A percentile compares a stretch with the other conserved stretches of the same genome.
Evolutionary conservation across 2,888 invertebrate genomes (phyloP).

Genomic region (Melieria picta): DNA sequence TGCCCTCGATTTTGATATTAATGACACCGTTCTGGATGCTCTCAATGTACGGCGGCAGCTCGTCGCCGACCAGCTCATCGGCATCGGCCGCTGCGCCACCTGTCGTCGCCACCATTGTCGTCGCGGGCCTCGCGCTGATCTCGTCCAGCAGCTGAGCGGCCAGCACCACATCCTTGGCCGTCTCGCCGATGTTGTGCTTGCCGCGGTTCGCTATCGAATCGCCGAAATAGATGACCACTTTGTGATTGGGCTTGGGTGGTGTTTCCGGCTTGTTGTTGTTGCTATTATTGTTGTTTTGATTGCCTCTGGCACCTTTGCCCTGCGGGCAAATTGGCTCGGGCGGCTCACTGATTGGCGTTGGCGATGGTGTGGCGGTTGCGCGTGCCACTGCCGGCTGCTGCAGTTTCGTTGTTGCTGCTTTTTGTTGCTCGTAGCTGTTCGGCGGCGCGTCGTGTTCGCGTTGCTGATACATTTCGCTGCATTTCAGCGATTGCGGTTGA

Average conservation of each 20-base stretch:
- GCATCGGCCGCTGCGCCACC: not conserved
- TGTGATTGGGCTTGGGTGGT: constrained; percentile 66
- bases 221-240: constrained; percentile 79
- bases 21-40: constrained; percentile 69
- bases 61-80: constrained; percentile 51
- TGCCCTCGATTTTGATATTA: constrained; percentile 72
- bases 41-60: constrained; percentile 66
- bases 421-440: constrained; percentile 9
- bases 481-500: constrained; percentile 59
- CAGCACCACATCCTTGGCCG: constrained; percentile 37
- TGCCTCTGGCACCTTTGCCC: not conserved
- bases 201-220: constrained; percentile 69
- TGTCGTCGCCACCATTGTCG: not conserved
- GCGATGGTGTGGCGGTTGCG: constrained; percentile 52
- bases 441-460: constrained; percentile 32
- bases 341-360: constrained; percentile 55
- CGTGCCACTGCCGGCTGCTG: not conserved
- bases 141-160: constrained; percentile 35
- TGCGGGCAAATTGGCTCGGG: constrained; percentile 37
- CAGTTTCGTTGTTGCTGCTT: constrained; percentile 35
- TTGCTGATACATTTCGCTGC: constrained; percentile 58
- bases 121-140: not conserved
- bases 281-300: constrained; percentile 1
- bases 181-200: constrained; percentile 37
- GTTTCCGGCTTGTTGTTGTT: constrained; percentile 56